Base-by-base conservation (phyloP, 1,140 invertebrate genomes). In the Pararge aegeria region DNA sequence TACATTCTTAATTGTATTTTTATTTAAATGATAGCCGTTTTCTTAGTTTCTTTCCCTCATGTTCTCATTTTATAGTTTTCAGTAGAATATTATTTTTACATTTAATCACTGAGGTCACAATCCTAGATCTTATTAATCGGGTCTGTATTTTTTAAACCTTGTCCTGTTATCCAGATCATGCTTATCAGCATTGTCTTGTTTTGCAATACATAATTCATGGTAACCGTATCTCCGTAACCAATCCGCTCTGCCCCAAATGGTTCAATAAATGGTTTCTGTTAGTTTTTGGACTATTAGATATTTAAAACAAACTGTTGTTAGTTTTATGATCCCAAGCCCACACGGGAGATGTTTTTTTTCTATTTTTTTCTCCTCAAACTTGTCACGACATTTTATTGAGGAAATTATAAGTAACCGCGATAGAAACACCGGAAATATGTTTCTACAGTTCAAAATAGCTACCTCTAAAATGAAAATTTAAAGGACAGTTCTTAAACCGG, bases 151-250 rank as follows among this genome's bases (percentile, higher is more conserved):
- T n/a, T n/a, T n/a, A n/a, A n/a, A n/a, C n/a, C n/a, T n/a, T n/a
- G n/a, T n/a, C n/a, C n/a, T n/a, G n/a, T n/a, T n/a, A n/a, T n/a
- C n/a, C n/a, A n/a, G n/a, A n/a, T n/a, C n/a, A n/a, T n/a, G n/a
- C n/a, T n/a, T n/a, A n/a, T n/a, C n/a, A n/a, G n/a, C n/a, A n/a
- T n/a, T n/a, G n/a, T n/a, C n/a, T 19, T 40, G 10, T 10, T 30
- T 30, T 5, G 10, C 29, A 10, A 7, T 1, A 30, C 30, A 34
- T 1, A 54, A 57, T 1, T 19, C 21, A 38, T 59, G 30, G 57
- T 42, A 59, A 59, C 55, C 54, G 37, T 61, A 58, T 21, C 20
- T 4, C 64, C 75, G 72, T 77, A 66, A 73, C 79, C 68, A 78
- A 78, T 78, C 68, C 64, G 56, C 55, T 30, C 37, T 54, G 61